Percentiles rank a stretch among this genome's conserved stretches.
These are phyloP conservation scores for Centropus unirufus DNA, from an alignment of 2,113 vertebrate genomes.

Conservation along the genomic window DNA sequence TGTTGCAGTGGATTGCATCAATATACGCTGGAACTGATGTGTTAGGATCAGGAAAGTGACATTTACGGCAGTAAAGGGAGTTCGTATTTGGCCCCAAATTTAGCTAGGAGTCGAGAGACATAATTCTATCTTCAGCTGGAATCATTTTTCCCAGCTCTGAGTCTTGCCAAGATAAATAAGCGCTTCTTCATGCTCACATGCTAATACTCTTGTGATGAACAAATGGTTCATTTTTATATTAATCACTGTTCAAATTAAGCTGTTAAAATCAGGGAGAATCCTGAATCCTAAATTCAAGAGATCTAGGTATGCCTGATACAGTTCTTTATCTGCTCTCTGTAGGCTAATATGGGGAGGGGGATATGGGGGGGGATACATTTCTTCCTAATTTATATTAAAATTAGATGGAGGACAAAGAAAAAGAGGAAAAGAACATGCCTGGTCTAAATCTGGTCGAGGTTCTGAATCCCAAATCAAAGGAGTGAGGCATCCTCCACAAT, in stretches of 20 bases:
- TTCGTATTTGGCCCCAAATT: constrained; percentile 4
- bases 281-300: not conserved
- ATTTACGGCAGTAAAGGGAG: constrained; percentile 51
- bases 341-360: not conserved
- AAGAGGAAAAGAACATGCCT: constrained; percentile 27
- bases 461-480: constrained; percentile 65
- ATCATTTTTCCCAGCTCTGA: constrained; percentile 16
- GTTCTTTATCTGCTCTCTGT: not conserved
- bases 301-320: rapidly evolving
- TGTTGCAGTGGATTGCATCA: constrained; percentile 45
- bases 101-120: constrained; percentile 19
- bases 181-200: constrained; percentile 20
- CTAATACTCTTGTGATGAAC: constrained; percentile 23
- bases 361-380: not conserved
- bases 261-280: not conserved
- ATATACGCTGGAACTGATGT: constrained; percentile 38
- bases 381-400: constrained; percentile 43
- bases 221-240: constrained; percentile 8
- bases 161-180: constrained; percentile 46
- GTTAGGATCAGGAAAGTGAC: constrained; percentile 36
- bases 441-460: constrained; percentile 18
- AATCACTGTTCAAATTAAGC: not conserved
- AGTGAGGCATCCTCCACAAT: constrained; percentile 11
- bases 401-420: constrained; percentile 17
- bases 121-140: constrained; percentile 38